A percentile compares a stretch with the other conserved stretches of the same genome.
These are phyloP conservation scores for Mantis religiosa DNA, from an alignment of 2,888 invertebrate species.

Conservation along the genomic window DNA sequence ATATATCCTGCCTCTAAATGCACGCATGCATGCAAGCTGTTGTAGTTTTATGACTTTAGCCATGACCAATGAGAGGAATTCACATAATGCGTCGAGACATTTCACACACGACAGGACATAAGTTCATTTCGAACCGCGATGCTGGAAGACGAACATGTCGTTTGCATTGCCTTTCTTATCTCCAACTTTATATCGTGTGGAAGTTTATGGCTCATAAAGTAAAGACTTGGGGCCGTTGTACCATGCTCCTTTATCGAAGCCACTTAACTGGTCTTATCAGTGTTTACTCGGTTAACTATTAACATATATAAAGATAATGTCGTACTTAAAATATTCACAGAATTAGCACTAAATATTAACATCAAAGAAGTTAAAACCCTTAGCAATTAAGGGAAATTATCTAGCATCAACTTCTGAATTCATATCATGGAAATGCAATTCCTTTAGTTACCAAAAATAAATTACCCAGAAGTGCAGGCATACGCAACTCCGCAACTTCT, in stretches of 20 bases:
- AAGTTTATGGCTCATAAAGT: not conserved
- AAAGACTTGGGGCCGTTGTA: not conserved
- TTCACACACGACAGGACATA: not conserved
- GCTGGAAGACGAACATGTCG: not conserved
- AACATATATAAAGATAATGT: not conserved
- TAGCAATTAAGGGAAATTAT: no score
- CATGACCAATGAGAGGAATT: not conserved
- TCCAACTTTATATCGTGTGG: not conserved
- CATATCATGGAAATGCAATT: no score
- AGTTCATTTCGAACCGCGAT: not conserved
- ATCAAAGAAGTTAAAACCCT: no score
- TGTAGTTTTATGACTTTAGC: not conserved
- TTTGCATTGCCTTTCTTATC: not conserved
- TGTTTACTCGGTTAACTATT: not conserved
- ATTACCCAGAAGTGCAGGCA: no score
- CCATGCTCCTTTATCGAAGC: not conserved
- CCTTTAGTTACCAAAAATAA: no score
- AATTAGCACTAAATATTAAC: no score
- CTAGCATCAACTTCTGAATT: no score
- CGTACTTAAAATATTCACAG: no score
- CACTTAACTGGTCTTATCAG: not conserved
- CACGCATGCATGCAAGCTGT: no score
- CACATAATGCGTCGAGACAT: not conserved
- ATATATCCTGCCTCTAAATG: no score
- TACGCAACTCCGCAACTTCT: no score